Percentiles rank a stretch among this genome's conserved stretches.
These are phyloP conservation scores for Poeciliopsis retropinna DNA, from an alignment of 2,113 vertebrate species.

Conservation along the genomic window DNA sequence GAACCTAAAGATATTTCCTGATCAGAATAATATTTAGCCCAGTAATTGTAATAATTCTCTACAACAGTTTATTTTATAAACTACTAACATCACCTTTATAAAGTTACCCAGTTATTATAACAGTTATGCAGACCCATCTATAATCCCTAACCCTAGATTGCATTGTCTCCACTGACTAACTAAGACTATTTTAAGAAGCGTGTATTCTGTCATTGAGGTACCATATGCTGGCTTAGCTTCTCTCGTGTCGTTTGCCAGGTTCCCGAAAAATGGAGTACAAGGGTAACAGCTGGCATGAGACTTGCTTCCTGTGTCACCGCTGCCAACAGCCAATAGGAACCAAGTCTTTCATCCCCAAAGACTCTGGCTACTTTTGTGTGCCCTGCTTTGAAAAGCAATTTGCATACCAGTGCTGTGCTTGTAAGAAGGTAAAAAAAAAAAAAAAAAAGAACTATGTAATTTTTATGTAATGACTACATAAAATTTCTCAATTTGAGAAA, in stretches of 20 bases:
- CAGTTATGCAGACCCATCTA: conserved; percentile 5
- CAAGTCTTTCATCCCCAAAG: conserved; percentile 98
- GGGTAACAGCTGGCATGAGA: conserved; percentile 98
- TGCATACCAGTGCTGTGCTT: conserved; percentile 90
- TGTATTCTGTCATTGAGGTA: conserved; percentile 50
- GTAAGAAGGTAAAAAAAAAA: conserved; percentile 88
- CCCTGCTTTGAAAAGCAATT: conserved; percentile 97
- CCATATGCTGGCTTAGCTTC: conserved; percentile 69
- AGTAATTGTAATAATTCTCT: neutral
- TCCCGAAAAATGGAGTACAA: conserved; percentile 99
- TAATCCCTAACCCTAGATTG: neutral
- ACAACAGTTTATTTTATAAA: neutral
- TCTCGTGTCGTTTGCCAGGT: conserved; percentile 78
- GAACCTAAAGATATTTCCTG: neutral
- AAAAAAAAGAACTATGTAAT: neutral
- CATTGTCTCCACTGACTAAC: conserved; percentile 16
- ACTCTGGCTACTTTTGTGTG: conserved; percentile 90
- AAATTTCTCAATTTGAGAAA: too few species aligned
- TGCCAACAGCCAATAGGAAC: conserved; percentile 98
- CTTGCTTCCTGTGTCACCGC: conserved; percentile 93
- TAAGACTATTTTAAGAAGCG: conserved; percentile 38
- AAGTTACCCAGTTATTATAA: neutral
- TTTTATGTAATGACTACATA: too few species aligned
- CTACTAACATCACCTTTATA: neutral
- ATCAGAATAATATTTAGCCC: neutral